Base-by-base conservation (phyloP, 2,888 invertebrate genomes). In the Eumerus sabulonum region DNA sequence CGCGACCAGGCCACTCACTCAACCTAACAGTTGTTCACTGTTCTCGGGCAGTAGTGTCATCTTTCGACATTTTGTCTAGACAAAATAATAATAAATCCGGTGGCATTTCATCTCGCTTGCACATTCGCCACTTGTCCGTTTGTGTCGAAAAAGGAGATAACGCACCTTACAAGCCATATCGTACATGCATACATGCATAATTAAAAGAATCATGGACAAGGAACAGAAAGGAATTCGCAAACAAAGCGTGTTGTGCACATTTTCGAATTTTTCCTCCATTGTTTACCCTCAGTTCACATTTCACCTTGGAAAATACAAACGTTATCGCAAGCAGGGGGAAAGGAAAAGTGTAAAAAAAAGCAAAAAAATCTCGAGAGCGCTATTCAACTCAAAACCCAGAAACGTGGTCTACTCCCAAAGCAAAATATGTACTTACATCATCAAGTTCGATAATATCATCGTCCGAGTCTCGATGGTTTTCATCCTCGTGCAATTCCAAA, bases 371-470 rank as follows among this genome's bases (percentile, higher is more conserved):
- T n/a, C n/a, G n/a, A n/a, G n/a, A n/a, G n/a, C n/a, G n/a, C n/a
- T n/a, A n/a, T n/a, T n/a, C n/a, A n/a, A n/a, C n/a, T 27, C 27
- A 27, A 27, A 27, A 27, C 27, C 27, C 7, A 27, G 27, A 27
- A 27, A 27, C 27, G 27, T 4, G 27, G 27, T 27, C 7, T 27
- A 27, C 2, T 4, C 7, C 17, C 2, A 51, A 38, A 35, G 14
- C 13, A 40, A 62, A n/a, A 57, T 45, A 40, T 17, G 35, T 83
- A 88, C 90, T 91, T 92, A 96, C 97, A 93, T 95, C 95, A 91
- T 95, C 95, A 83, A 93, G 91, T 87, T 95, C 95, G 88, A 96
- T 94, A 88, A 94, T 94, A 91, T 98, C 98, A 88, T 97, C 96
- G 85, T 96, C 94, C 51, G 88, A 88, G 82, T 88, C 88, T 63